Evolutionary conservation across 2,113 vertebrate species (phyloP).

Genomic region (Hypomesus transpacificus): DNA sequence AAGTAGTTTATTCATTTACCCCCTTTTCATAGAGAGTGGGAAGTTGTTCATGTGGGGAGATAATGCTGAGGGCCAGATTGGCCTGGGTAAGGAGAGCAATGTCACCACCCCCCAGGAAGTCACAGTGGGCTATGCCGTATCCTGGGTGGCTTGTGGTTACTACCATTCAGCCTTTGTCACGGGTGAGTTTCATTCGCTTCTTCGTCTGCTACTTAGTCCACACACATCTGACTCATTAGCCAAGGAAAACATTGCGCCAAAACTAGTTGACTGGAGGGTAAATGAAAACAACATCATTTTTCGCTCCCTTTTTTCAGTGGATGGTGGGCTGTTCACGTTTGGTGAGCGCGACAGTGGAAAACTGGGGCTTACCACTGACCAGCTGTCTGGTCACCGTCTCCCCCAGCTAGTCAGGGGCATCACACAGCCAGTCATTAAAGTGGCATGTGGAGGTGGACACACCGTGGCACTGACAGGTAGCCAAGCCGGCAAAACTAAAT

Average conservation of each 20-base stretch:
- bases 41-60: constrained; percentile 95
- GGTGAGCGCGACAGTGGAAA: constrained; percentile 90
- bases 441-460: constrained; percentile 90
- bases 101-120: constrained; percentile 77
- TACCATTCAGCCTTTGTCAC: constrained; percentile 95
- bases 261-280: not conserved
- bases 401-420: constrained; percentile 85
- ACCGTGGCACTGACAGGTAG: constrained; percentile 89
- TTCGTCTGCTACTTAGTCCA: not conserved
- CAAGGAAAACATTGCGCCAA: too few relatives aligned
- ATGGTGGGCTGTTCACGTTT: constrained; percentile 88
- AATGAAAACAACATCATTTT: not conserved
- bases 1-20: not conserved
- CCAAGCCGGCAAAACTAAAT: not conserved
- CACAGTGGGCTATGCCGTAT: constrained; percentile 75
- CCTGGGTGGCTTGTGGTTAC: constrained; percentile 91
- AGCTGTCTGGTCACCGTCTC: constrained; percentile 75
- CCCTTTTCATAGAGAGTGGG: constrained; percentile 76
- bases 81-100: constrained; percentile 74
- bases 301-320: constrained; percentile 61
- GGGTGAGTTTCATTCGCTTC: constrained; percentile 66
- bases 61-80: constrained; percentile 94
- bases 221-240: too few relatives aligned
- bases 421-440: constrained; percentile 79
- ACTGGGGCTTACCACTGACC: constrained; percentile 79